Base-by-base conservation (phyloP, 2,113 vertebrate genomes). In the Anguilla rostrata region DNA sequence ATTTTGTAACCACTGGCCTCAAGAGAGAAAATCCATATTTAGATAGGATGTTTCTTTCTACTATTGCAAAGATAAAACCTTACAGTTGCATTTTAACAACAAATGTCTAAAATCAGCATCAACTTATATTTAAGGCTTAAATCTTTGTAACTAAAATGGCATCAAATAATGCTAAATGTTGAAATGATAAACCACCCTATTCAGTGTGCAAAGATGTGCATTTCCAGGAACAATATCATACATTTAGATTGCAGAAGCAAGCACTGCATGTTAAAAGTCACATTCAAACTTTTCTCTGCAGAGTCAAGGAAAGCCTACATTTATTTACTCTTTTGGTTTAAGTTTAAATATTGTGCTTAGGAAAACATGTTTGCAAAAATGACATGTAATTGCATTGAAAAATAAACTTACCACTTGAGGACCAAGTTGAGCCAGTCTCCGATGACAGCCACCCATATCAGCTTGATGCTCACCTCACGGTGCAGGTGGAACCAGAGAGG, bases 381-480 rank as follows among this genome's bases (percentile, higher is more conserved):
- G 81, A 49, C 34, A 82, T 29, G 18, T 60, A 40, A 56, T 14
- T 5, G 9, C 16, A n/a, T n/a, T 60, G 29, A 15, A 20, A 56
- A 84, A 39, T 29, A 40, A 29, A 22, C 95, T 97, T 95, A 98
- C 98, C 98, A 99, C 92, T 99, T 99, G 80, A 98, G 96, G 87
- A 99, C 94, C 8, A 99, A 91, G 92, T 99, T 99, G 91, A 99
- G 93, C 98, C 98, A 99, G 92, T 99, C 98, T 3, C 98, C 98
- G 0, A 99, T 93, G 80, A 99, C 98, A 0, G 97, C 97, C 88
- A 99, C 98, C 98, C 98, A 99, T 90, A 99, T 94, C 15, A 99
- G 97, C 88, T 95, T 94, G 94, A 99, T 87, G 71, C 94, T 97
- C 78, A 97, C 96, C 0, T 95, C 87, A 91, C 96, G 94, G 0